Conservation (phyloP, 1,140 invertebrate genomes). For the Halictus rubicundus region DNA sequence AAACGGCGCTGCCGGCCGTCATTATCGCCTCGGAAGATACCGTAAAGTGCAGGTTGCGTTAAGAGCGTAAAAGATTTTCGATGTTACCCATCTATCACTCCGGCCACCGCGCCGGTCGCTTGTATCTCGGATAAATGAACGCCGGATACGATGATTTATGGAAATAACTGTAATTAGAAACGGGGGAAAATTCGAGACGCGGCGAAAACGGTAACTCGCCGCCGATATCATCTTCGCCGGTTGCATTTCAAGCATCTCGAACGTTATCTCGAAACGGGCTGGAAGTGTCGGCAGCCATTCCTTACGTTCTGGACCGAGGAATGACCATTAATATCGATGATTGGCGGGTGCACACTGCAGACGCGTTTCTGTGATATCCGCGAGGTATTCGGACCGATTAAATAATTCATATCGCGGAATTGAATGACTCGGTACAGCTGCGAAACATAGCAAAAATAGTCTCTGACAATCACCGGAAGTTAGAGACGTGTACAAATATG, state of each 20-base stretch:
- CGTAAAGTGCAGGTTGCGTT: conserved; percentile 7
- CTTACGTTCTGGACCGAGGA: not conserved
- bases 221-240: not conserved
- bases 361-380: too few relatives aligned
- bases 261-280: not conserved
- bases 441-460: too few relatives aligned
- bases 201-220: not conserved
- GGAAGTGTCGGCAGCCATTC: conserved; percentile 8
- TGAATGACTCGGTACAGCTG: not conserved
- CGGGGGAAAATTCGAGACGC: not conserved
- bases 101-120: not conserved
- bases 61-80: conserved; percentile 8
- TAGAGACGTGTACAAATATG: too few relatives aligned
- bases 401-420: not conserved
- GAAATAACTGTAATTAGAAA: conserved; percentile 21
- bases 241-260: not conserved
- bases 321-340: not conserved
- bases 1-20: not conserved
- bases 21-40: conserved; percentile 14
- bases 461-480: too few relatives aligned
- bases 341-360: not conserved
- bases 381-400: not conserved
- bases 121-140: conserved; percentile 7
- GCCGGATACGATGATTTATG: conserved; percentile 20
- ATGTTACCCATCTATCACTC: conserved; percentile 10